Evolutionary conservation across 2,888 invertebrate genomes (phyloP), one percentile per base, ranked within the genome.

Genomic region (Sceliomorpha sp.): DNA sequence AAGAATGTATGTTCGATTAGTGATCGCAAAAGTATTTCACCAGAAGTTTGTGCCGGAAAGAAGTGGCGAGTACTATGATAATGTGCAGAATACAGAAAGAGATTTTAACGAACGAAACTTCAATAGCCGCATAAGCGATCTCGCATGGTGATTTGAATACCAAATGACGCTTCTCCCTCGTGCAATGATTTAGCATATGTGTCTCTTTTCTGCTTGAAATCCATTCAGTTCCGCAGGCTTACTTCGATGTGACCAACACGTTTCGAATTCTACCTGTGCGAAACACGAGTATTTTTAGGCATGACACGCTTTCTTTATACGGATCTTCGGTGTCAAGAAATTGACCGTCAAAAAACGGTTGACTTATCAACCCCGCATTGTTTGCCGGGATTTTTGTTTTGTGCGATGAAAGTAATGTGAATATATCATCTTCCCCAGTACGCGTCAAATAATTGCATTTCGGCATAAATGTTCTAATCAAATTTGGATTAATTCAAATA

Each of bases 231-330:
- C 63, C 55, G 29, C 40, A 34, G 45, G 59, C 34, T 45, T 50
- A 12, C 27, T n/a, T 26, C 31, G 24, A 40, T 45, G 37, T 47
- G 42, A 27, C 24, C 37, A 13, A 32, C 17, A 26, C 47, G 39
- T 45, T 42, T 53, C 34, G 29, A 31, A 39, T 77, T n/a, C 72
- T 81, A 76, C 73, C 77, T 79, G 76, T 73, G 75, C 58, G 63
- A 68, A 74, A 74, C 70, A 66, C 56, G 75, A 71, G 78, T 85
- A 85, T 84, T 85, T 85, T 85, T 83, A 83, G 80, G 76, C 79
- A 70, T 82, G 84, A 84, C 82, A 84, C 77, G 75, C 68, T 78
- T 77, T 77, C 76, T 77, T 67, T 47, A 58, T 68, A 47, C 26
- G 37, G 13, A 9, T 12, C 53, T 10, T 5, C 14, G 15, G 36